Base-by-base conservation (phyloP, 2,888 invertebrate species). In the Hirtodrosophila cameraria region DNA sequence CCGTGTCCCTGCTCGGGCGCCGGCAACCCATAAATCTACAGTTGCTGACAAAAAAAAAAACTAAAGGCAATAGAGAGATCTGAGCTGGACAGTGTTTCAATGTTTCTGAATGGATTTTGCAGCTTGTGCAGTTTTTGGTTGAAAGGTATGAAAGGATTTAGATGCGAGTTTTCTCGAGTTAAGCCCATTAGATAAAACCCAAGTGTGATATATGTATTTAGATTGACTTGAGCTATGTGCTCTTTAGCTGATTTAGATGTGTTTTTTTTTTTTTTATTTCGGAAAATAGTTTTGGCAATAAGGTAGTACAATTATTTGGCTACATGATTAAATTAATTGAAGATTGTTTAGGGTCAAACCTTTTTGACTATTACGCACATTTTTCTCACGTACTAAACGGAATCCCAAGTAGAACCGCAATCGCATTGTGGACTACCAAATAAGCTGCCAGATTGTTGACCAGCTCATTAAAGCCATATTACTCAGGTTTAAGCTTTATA, bases 381-480 rank as follows among this genome's bases (percentile, higher is more conserved):
- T 36, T 13, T 35, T 13, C 49, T 49, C 55, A 50, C 50, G 31
- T 55, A 25, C 12, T 16, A 12, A 12, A 3, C 15, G 35, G 28
- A 27, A 18, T 7, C 31, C 38, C 6, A 31, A 23, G 23, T 20
- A 3, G 33, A 18, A 59, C 52, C 61, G 35, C 42, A 49, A 41
- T 20, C 48, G 48, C 38, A 36, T 43, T 64, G 57, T 30, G 63
- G 42, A 18, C 16, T 15, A 45, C 16, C 31, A 28, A 54, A 65
- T 31, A 49, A 31, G 54, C 58, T 38, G 42, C 23, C 42, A 35
- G 39, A 39, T 52, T 46, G 69, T 43, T 55, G 64, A 61, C 33
- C 61, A 80, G 86, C 79, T 76, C 83, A 80, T 80, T 86, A 80
- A 79, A 79, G 76, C 38, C 74, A 60, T 70, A 75, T 86, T 80